A percentile compares a stretch with the other conserved stretches of the same genome.
Evolutionary conservation across 2,113 vertebrate genomes (phyloP).

Genomic region (Scomber colias): DNA sequence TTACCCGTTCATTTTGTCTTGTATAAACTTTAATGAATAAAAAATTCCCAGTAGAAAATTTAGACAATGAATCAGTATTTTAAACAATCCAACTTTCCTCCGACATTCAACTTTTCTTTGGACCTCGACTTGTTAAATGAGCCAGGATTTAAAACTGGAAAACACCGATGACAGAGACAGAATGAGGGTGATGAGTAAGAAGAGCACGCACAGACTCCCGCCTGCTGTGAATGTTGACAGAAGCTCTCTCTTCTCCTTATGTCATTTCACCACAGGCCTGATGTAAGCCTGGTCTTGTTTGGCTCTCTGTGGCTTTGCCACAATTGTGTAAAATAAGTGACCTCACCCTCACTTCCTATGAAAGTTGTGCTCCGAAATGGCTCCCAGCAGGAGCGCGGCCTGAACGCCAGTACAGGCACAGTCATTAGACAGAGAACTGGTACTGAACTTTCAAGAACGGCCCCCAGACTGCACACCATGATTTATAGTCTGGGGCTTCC

Average conservation of each 20-base stretch:
- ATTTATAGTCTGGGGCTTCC: conserved; percentile 79
- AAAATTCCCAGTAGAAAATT: conserved; percentile 26
- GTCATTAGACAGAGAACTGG: conserved; percentile 58
- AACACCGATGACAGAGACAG: conserved; percentile 44
- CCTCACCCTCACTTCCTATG: conserved; percentile 74
- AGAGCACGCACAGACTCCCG: conserved; percentile 20
- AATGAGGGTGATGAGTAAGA: conserved; percentile 55
- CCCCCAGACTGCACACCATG: conserved; percentile 71
- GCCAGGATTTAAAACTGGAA: conserved; percentile 47
- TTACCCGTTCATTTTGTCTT: conserved; percentile 23
- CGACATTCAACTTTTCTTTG: conserved; percentile 47
- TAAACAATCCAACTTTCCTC: conserved; percentile 37
- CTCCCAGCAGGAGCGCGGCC: conserved; percentile 65
- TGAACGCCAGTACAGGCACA: conserved; percentile 32
- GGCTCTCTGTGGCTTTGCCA: conserved; percentile 32
- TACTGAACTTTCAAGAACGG: conserved; percentile 70
- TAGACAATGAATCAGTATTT: conserved; percentile 29
- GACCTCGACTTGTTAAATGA: conserved; percentile 26
- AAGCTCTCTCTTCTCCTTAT: conserved; percentile 49
- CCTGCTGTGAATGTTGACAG: conserved; percentile 65
- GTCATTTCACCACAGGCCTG: conserved; percentile 51
- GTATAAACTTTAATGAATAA: conserved; percentile 51
- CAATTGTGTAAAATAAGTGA: conserved; percentile 67
- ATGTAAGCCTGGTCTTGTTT: conserved; percentile 53
- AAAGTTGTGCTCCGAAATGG: conserved; percentile 61